A percentile compares a stretch with the other conserved stretches of the same genome.
Conservation (phyloP, 1,140 invertebrate species). For the Cotesia typhae region DNA sequence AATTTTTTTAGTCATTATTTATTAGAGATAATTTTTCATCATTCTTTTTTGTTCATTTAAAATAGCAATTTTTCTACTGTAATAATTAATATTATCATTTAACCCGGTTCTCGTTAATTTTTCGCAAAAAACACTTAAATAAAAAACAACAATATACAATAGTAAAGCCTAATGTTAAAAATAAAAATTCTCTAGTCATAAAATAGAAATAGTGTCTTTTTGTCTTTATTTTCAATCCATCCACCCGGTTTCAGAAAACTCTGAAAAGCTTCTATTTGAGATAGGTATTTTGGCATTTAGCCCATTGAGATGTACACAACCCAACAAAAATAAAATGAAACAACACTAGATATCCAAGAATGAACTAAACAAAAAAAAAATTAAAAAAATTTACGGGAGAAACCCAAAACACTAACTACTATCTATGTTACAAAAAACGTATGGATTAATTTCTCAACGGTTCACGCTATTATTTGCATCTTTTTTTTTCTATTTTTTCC, state of each 20-base stretch:
- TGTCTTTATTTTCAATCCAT: background rate
- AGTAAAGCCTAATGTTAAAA: background rate
- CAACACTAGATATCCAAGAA: background rate
- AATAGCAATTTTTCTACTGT: too few relatives aligned
- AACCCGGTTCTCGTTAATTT: too few relatives aligned
- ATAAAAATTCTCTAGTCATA: background rate
- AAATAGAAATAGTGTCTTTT: constrained; percentile 4
- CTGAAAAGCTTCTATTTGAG: constrained; percentile 30
- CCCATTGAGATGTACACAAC: constrained; percentile 16
- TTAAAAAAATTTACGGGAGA: background rate
- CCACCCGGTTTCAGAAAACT: constrained; percentile 16
- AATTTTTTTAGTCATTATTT: too few relatives aligned
- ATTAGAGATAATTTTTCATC: too few relatives aligned
- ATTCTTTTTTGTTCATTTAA: too few relatives aligned
- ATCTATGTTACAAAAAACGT: background rate
- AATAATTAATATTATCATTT: too few relatives aligned
- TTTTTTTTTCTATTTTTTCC: constrained; percentile 13
- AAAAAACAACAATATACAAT: too few relatives aligned
- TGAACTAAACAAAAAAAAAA: background rate
- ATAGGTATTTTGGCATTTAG: constrained; percentile 34
- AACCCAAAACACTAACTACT: background rate
- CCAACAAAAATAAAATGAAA: constrained; percentile 7
- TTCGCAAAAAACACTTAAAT: too few relatives aligned
- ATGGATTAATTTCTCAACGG: background rate
- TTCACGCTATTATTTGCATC: constrained; percentile 4